A percentile compares a stretch with the other conserved stretches of the same genome.
Conservation (phyloP, 2,113 vertebrate genomes). For the Arothron firmamentum region DNA sequence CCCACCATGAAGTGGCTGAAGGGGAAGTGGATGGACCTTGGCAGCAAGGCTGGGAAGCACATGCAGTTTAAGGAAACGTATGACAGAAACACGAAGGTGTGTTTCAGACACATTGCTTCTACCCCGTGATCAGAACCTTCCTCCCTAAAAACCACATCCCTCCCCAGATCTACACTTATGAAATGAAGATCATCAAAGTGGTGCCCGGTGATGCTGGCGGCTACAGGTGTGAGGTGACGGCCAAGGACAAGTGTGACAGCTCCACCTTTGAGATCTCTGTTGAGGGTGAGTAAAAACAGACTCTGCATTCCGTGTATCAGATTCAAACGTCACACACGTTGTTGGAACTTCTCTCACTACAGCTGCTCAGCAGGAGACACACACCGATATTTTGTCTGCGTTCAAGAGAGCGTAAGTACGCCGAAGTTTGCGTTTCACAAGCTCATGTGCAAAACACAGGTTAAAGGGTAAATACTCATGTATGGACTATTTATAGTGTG, state of each 20-base stretch:
- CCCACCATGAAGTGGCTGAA: slow-evolving; percentile 87
- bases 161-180: slow-evolving; percentile 79
- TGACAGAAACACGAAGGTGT: slow-evolving; percentile 82
- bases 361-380: slow-evolving; percentile 68
- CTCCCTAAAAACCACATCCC: background rate
- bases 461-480: slow-evolving; percentile 3
- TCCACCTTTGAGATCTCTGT: slow-evolving; percentile 80
- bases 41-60: slow-evolving; percentile 83
- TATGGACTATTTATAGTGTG: slow-evolving; percentile 15
- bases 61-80: slow-evolving; percentile 83
- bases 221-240: slow-evolving; percentile 85
- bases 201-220: slow-evolving; percentile 76
- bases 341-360: slow-evolving; percentile 43
- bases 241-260: slow-evolving; percentile 86
- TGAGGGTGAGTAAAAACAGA: slow-evolving; percentile 71
- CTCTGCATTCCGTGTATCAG: background rate
- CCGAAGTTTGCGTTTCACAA: slow-evolving; percentile 14
- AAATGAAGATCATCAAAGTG: slow-evolving; percentile 81
- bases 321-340: slow-evolving; percentile 27
- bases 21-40: slow-evolving; percentile 88
- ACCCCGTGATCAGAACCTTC: background rate
- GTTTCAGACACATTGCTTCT: background rate
- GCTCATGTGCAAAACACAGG: background rate
- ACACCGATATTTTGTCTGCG: slow-evolving; percentile 72
- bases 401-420: slow-evolving; percentile 83